These are phyloP conservation scores for Collichthys lucidus DNA, from an alignment of 2,113 vertebrate genomes.

Conservation along the genomic window DNA sequence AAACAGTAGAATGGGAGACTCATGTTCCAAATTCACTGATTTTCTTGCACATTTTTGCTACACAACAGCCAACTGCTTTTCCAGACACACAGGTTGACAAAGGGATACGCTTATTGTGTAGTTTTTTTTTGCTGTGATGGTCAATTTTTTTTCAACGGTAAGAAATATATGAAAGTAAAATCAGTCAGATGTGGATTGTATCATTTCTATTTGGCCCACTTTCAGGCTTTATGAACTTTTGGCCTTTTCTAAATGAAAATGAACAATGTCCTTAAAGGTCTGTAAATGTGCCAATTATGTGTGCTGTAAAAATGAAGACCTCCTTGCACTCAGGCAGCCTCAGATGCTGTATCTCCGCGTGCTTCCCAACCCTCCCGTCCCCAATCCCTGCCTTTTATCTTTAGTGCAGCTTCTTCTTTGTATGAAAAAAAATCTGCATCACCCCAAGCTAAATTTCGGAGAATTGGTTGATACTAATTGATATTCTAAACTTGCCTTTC, in stretches of 20 bases:
- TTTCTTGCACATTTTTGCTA: slow-evolving; percentile 36
- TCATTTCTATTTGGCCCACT: background rate
- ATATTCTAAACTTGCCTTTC: slow-evolving; percentile 79
- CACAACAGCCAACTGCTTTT: slow-evolving; percentile 41
- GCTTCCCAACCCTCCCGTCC: background rate
- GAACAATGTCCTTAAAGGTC: background rate
- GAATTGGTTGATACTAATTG: slow-evolving; percentile 78
- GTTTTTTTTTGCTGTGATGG: background rate
- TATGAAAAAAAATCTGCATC: slow-evolving; percentile 28
- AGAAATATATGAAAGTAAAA: background rate
- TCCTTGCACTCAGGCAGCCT: background rate
- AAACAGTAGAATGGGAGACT: background rate
- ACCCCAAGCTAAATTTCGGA: slow-evolving; percentile 54
- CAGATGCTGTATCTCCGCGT: slow-evolving; percentile 14
- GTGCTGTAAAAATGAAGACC: background rate
- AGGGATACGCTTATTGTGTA: background rate
- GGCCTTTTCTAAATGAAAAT: background rate
- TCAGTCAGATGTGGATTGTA: background rate
- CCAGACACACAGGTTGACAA: slow-evolving; percentile 10
- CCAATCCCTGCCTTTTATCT: slow-evolving; percentile 60
- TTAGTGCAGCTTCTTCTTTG: slow-evolving; percentile 34
- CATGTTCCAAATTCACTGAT: background rate
- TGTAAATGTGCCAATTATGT: background rate
- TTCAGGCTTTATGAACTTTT: background rate
- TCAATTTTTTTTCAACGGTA: background rate